These are phyloP conservation scores for Poecile montanus DNA, from an alignment of 2,797 vertebrate genomes.

Conservation along the genomic window DNA sequence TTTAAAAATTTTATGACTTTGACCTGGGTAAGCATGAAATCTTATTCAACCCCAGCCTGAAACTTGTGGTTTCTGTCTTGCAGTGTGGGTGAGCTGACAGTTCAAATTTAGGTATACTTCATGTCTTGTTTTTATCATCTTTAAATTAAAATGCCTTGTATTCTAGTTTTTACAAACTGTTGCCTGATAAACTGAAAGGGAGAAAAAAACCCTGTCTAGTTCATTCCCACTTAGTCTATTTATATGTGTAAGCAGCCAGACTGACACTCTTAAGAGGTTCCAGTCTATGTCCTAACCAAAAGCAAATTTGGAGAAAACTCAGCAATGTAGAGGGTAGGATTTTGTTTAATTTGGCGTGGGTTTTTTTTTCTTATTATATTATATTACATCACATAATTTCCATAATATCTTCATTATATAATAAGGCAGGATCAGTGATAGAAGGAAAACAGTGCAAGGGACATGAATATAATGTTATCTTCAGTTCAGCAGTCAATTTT, in stretches of 20 bases:
- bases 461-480: not conserved
- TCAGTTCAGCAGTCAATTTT: not conserved
- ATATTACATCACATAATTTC: not conserved
- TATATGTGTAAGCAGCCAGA: not conserved
- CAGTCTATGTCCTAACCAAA: not conserved
- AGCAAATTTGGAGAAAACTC: not conserved
- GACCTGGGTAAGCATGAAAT: not conserved
- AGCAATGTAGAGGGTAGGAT: not conserved
- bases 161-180: not conserved
- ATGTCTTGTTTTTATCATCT: not conserved
- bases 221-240: not conserved
- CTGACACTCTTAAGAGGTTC: not conserved
- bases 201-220: not conserved
- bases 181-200: not conserved
- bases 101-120: not conserved
- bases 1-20: constrained; percentile 8
- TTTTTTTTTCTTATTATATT: not conserved
- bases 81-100: not conserved
- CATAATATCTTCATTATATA: not conserved
- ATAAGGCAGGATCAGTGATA: not conserved
- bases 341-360: not conserved
- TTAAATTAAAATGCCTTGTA: not conserved
- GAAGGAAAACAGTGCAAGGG: not conserved
- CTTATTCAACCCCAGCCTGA: not conserved
- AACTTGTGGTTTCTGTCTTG: not conserved